Conservation (phyloP, 2,797 vertebrate species). For the Neomorphus geoffroyi region DNA sequence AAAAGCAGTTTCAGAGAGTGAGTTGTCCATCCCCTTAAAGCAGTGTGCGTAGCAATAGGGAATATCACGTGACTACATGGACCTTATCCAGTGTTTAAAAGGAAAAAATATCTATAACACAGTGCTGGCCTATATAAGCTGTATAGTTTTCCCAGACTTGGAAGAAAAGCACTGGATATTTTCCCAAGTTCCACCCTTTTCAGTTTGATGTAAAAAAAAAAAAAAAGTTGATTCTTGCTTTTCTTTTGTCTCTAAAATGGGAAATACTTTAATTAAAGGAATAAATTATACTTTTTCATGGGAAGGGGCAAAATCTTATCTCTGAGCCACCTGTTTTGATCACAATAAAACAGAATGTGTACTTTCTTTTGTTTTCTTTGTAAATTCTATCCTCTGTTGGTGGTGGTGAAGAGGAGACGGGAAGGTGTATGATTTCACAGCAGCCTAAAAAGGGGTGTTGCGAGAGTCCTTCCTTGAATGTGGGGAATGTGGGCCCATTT, state of each 20-base stretch:
- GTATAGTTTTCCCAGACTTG: constrained; percentile 52
- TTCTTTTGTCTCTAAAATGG: neutral
- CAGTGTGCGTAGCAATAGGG: neutral
- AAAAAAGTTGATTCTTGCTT: neutral
- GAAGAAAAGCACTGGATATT: constrained; percentile 19
- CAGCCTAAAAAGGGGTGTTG: neutral
- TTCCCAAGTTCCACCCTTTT: constrained; percentile 20
- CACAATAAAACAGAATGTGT: neutral
- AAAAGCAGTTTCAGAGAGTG: neutral
- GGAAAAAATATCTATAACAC: constrained; percentile 19
- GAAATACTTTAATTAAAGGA: neutral
- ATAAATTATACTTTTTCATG: neutral
- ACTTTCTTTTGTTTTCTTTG: neutral
- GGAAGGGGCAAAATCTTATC: neutral
- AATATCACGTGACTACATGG: neutral
- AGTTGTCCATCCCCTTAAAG: neutral
- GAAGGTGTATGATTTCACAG: neutral
- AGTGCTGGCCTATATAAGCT: constrained; percentile 14
- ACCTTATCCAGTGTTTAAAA: constrained; percentile 14
- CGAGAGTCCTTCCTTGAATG: neutral
- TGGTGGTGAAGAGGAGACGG: neutral
- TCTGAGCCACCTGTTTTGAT: neutral
- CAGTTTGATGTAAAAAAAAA: neutral
- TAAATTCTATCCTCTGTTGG: neutral
- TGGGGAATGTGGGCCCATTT: neutral